Base-by-base conservation (phyloP, 2,113 vertebrate species). In the Myocastor coypus region DNA sequence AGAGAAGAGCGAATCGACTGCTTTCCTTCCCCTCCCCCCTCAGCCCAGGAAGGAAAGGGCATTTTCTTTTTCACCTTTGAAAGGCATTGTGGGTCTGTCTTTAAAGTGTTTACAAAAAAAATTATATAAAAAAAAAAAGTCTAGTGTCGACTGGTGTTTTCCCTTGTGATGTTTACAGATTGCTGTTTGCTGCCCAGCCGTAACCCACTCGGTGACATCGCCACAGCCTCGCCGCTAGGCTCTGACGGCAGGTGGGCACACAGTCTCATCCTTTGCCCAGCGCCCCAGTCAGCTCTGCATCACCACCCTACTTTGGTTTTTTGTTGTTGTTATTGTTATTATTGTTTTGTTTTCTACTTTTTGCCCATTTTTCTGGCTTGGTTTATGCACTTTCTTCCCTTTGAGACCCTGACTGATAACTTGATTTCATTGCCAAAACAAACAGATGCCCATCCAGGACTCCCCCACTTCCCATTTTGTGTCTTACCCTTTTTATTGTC, bases 61-160 rank as follows among this genome's bases (percentile, higher is more conserved):
- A 83, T 97, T 98, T 97, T 98, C 97, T 97, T 98, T 97, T 93
- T 96, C 96, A 95, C 98, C 95, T 96, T 97, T 96, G 95, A 86
- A 93, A 98, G 97, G 96, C 3, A 4, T 96, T 93, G 96, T 97
- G 98, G 98, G 97, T 98, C 96, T 83, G 97, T 98, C 98, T 98
- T 98, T 98, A 98, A 98, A 97, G 98, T 98, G 98, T 98, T 98
- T 98, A 98, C 98, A 98, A 97, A 97, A 96, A 98, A 98, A 98
- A 66, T 95, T 96, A 98, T 98, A 98, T 97, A 98, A 98, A 55
- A 96, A 52, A n/a, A 96, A 97, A 97, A 98, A 98, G 98, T 98
- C 98, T 98, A 7, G 98, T 98, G 98, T 98, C 98, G 97, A 98
- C 98, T 98, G 98, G 97, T 97, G 98, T 97, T 97, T 98, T 98